phyloP scores from a whole-genome alignment of 2,888 invertebrate genomes.

The Abrostola triplasia region DNA sequence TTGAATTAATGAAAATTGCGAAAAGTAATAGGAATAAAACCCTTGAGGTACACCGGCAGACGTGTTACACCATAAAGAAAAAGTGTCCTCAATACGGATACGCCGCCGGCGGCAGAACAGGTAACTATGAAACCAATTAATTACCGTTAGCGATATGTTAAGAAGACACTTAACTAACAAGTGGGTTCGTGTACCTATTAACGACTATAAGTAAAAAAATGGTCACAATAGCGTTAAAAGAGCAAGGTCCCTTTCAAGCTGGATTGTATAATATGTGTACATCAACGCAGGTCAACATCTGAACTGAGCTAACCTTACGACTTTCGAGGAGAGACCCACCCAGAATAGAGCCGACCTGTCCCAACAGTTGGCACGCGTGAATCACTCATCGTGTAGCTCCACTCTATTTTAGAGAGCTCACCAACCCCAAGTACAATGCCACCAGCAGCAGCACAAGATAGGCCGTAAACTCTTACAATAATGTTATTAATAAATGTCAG shows the following conservation, averaged over 20 bases:
- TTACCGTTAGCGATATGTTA: too few species aligned
- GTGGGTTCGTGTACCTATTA: too few species aligned
- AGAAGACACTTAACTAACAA: too few species aligned
- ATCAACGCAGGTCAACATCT: neutral
- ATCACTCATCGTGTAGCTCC: constrained; percentile 2
- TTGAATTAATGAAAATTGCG: too few species aligned
- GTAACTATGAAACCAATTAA: too few species aligned
- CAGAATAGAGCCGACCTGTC: neutral
- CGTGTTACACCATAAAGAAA: too few species aligned
- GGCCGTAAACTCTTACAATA: neutral
- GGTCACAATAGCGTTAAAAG: too few species aligned
- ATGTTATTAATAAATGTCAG: neutral
- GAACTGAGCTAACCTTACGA: neutral
- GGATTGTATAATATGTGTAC: neutral
- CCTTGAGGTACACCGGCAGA: too few species aligned
- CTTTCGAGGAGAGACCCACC: neutral
- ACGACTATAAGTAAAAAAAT: too few species aligned
- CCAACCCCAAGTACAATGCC: constrained; percentile 1
- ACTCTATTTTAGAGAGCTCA: constrained; percentile 3
- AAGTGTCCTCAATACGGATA: too few species aligned
- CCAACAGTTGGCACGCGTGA: neutral
- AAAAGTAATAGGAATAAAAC: too few species aligned
- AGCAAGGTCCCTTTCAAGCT: neutral
- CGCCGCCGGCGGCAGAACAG: too few species aligned
- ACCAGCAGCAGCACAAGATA: neutral